phyloP scores from a whole-genome alignment of 2,888 invertebrate species.

The Tipula unca region DNA sequence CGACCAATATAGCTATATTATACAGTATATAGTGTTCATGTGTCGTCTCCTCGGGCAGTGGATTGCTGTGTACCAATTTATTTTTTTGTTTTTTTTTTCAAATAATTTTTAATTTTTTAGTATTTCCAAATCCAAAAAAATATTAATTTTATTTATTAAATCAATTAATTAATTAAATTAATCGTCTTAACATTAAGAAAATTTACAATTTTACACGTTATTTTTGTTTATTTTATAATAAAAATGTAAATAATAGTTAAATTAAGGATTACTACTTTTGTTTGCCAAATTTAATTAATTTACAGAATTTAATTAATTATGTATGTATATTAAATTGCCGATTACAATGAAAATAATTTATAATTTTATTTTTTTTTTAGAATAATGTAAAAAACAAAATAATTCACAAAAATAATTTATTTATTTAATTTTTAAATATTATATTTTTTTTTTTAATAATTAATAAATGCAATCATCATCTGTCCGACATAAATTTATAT shows the following conservation, averaged over 20 bases:
- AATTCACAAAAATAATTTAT: neutral
- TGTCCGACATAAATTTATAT: neutral
- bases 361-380: neutral
- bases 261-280: neutral
- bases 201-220: slow-evolving; percentile 2
- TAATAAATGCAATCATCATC: slow-evolving; percentile 3
- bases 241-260: neutral
- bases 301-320: neutral
- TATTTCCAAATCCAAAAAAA: neutral
- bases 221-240: neutral
- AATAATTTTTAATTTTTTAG: neutral
- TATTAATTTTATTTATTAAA: neutral
- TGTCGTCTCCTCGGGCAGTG: neutral
- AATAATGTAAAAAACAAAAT: neutral
- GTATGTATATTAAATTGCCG: neutral
- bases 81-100: too few relatives aligned
- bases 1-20: neutral
- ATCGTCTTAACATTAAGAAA: neutral
- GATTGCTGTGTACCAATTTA: neutral
- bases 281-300: neutral
- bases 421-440: neutral
- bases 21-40: neutral
- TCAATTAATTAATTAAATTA: neutral
- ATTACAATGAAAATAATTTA: neutral
- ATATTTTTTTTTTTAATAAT: neutral